These are phyloP conservation scores for Emmelina monodactyla DNA, from an alignment of 2,888 invertebrate species.

Conservation along the genomic window DNA sequence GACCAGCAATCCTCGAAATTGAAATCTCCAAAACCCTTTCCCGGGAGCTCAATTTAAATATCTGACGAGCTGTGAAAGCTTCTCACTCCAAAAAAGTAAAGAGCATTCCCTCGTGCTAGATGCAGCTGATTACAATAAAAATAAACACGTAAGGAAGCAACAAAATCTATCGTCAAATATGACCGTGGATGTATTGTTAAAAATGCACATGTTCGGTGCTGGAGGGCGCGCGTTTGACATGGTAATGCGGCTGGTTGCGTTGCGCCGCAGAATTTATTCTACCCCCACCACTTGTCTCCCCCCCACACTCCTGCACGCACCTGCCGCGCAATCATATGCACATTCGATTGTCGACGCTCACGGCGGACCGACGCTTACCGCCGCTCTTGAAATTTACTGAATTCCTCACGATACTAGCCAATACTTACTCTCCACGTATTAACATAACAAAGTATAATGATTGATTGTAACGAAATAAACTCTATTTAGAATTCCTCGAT, in stretches of 20 bases:
- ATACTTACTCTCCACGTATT: too few species aligned
- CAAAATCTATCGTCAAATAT: conserved; percentile 1
- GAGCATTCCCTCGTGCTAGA: neutral
- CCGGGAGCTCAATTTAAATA: neutral
- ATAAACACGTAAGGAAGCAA: conserved; percentile 1
- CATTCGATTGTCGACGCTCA: conserved; percentile 40
- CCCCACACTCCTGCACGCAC: conserved; percentile 25
- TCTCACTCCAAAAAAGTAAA: neutral
- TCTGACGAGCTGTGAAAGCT: conserved; percentile 1
- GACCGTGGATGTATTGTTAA: conserved; percentile 32
- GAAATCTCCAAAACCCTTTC: neutral
- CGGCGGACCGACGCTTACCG: too few species aligned
- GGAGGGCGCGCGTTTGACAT: conserved; percentile 47
- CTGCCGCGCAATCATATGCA: conserved; percentile 44
- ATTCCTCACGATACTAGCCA: too few species aligned
- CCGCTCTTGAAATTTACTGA: too few species aligned
- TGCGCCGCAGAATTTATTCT: conserved; percentile 39
- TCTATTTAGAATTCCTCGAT: conserved; percentile 18
- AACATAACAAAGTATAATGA: too few species aligned
- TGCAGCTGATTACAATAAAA: neutral
- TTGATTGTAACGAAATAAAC: too few species aligned
- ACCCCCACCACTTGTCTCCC: conserved; percentile 17
- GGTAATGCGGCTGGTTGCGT: conserved; percentile 45
- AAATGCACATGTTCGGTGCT: conserved; percentile 39
- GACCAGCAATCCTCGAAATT: neutral